Conservation (phyloP, 2,797 vertebrate species). For the Malacoctenus gilli region DNA sequence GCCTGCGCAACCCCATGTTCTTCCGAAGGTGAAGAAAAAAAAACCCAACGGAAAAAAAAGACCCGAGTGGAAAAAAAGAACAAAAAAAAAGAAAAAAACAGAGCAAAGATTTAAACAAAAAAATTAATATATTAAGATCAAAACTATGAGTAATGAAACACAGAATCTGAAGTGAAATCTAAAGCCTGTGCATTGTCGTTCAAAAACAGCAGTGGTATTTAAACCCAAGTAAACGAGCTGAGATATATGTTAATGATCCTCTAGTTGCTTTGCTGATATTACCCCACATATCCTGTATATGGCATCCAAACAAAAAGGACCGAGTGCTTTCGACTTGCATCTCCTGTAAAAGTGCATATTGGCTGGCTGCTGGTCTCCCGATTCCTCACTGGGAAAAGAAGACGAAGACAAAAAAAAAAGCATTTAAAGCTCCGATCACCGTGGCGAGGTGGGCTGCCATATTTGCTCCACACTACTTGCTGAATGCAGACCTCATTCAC, state of each 20-base stretch:
- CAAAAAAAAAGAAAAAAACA: conserved; percentile 34
- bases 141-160: conserved; percentile 73
- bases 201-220: conserved; percentile 78
- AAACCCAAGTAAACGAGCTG: conserved; percentile 81
- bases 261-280: conserved; percentile 96
- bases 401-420: no score
- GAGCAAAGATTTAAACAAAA: conserved; percentile 58
- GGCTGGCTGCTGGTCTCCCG: conserved; percentile 83
- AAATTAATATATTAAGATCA: conserved; percentile 61
- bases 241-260: conserved; percentile 90
- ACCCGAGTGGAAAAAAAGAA: conserved; percentile 29
- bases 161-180: conserved; percentile 71
- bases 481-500: conserved; percentile 36
- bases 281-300: conserved; percentile 85
- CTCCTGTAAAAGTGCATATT: conserved; percentile 85
- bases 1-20: conserved; percentile 99
- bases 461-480: conserved; percentile 51
- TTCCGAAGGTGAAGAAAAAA: conserved; percentile 97
- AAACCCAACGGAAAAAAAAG: conserved; percentile 31
- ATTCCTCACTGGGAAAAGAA: no score
- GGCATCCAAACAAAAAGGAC: conserved; percentile 74
- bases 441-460: conserved; percentile 87
- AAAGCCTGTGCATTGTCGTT: conserved; percentile 90
- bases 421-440: conserved; percentile 80
- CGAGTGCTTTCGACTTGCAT: conserved; percentile 81